phyloP scores from a whole-genome alignment of 2,888 invertebrate species.

The Chaetoderma sp. region DNA sequence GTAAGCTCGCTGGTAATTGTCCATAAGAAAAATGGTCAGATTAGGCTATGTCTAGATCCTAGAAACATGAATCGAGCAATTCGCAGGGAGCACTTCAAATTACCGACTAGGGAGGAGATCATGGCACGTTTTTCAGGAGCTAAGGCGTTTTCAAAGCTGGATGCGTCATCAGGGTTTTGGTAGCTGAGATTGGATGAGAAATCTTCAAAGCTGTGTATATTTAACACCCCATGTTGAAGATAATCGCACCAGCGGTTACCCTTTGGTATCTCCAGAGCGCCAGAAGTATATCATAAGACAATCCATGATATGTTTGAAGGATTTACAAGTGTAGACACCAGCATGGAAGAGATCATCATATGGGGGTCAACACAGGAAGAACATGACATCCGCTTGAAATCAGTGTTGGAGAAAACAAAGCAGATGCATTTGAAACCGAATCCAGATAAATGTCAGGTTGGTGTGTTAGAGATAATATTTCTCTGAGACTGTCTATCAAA shows the following conservation, averaged over 20 bases:
- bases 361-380: neutral
- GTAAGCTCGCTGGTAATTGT: conserved; percentile 36
- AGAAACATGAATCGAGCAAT: conserved; percentile 38
- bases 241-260: conserved; percentile 20
- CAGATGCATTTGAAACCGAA: neutral
- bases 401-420: neutral
- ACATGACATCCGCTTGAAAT: neutral
- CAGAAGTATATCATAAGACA: too few species aligned
- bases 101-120: conserved; percentile 39
- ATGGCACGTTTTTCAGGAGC: conserved; percentile 29
- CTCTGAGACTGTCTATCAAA: neutral
- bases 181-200: conserved; percentile 28
- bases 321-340: neutral
- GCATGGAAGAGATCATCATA: neutral
- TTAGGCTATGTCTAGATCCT: conserved; percentile 42
- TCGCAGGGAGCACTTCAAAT: conserved; percentile 36
- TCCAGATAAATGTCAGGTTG: neutral
- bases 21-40: conserved; percentile 33
- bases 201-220: conserved; percentile 9
- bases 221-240: conserved; percentile 30
- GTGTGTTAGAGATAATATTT: neutral
- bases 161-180: conserved; percentile 38
- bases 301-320: conserved; percentile 1
- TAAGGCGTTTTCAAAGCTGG: conserved; percentile 31
- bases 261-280: conserved; percentile 17